phyloP scores from a whole-genome alignment of 2,888 invertebrate species.

The Metellina segmentata region DNA sequence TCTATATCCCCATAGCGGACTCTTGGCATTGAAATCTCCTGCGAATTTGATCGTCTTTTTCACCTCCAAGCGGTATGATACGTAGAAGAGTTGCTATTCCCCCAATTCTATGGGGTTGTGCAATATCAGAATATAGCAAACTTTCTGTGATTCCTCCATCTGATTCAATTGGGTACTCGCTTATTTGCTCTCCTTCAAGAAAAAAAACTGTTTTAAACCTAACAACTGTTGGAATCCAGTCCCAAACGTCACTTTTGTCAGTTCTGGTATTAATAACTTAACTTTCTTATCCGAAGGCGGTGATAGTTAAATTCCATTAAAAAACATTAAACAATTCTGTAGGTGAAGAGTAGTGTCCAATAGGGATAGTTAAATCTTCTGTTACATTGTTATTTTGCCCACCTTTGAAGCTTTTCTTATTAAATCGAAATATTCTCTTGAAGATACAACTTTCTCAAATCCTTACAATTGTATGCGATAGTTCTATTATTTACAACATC shows the following conservation, averaged over 20 bases:
- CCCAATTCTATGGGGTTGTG: slow-evolving; percentile 23
- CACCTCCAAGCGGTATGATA: slow-evolving; percentile 33
- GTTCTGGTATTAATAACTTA: neutral
- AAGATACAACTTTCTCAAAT: neutral
- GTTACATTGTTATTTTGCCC: neutral
- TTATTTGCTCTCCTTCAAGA: neutral
- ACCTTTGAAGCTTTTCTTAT: neutral
- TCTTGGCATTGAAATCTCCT: too few relatives aligned
- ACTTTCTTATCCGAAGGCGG: neutral
- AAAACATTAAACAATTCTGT: slow-evolving; percentile 19
- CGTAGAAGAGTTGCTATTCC: slow-evolving; percentile 15
- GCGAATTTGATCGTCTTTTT: too few relatives aligned
- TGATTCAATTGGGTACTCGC: slow-evolving; percentile 37
- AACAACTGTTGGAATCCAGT: slow-evolving; percentile 9
- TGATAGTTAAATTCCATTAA: too few relatives aligned
- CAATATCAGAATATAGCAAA: slow-evolving; percentile 33
- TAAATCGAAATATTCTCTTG: neutral
- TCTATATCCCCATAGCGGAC: too few relatives aligned
- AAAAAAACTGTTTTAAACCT: slow-evolving; percentile 6
- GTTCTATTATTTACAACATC: too few relatives aligned
- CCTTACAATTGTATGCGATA: too few relatives aligned
- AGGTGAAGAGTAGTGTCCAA: neutral
- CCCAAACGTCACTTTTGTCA: neutral
- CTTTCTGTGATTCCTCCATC: slow-evolving; percentile 58
- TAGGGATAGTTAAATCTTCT: too few relatives aligned